These are phyloP conservation scores for Orius insidiosus DNA, from an alignment of 1,140 invertebrate species.

Conservation along the genomic window DNA sequence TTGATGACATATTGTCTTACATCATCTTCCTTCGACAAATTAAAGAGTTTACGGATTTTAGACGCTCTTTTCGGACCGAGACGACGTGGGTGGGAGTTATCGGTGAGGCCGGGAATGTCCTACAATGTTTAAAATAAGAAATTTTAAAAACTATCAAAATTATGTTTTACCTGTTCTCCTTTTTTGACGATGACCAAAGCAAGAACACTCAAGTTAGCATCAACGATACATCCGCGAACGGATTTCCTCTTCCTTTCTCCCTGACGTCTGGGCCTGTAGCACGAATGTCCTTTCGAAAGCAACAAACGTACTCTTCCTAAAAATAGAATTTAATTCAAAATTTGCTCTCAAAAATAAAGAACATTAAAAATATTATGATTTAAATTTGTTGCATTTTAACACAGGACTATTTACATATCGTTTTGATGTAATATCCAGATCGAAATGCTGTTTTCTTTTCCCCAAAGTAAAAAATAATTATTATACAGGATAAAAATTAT, in stretches of 20 bases:
- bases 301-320: conserved; percentile 83
- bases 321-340: conserved; percentile 15
- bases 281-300: conserved; percentile 91
- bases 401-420: no score
- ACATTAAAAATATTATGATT: no score
- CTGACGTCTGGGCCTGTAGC: conserved; percentile 85
- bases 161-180: conserved; percentile 54
- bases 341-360: no score
- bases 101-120: conserved; percentile 97
- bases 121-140: conserved; percentile 27
- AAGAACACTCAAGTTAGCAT: conserved; percentile 88
- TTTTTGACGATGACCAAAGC: conserved; percentile 89
- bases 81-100: conserved; percentile 80
- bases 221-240: conserved; percentile 95
- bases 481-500: no score
- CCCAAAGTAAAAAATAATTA: no score
- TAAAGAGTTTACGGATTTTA: conserved; percentile 96
- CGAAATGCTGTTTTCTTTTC: no score
- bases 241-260: conserved; percentile 98
- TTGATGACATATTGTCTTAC: conserved; percentile 93
- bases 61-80: conserved; percentile 96
- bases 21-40: conserved; percentile 93
- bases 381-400: no score
- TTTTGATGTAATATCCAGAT: no score
- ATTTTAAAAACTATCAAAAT: neutral